Evolutionary conservation across 2,113 vertebrate genomes (phyloP), one percentile per base, ranked within the genome.

Genomic region (Shinisaurus crocodilurus): DNA sequence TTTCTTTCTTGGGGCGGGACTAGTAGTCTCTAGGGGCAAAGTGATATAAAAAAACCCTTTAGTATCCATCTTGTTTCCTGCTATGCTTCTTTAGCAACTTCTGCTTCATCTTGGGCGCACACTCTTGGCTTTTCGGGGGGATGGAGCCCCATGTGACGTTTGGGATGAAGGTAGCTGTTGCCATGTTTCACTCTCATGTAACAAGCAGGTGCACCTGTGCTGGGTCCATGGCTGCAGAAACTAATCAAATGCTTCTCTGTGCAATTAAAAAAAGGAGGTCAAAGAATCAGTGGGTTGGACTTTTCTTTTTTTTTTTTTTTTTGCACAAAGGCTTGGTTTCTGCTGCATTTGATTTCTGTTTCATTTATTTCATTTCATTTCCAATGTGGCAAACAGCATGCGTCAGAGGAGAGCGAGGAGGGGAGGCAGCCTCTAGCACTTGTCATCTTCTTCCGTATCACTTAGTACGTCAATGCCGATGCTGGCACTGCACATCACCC

Each of bases 361-460:
- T n/a, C n/a, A n/a, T 96, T 96, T 92, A 63, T 65, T 54, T 85
- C n/a, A 12, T 54, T 5, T 96, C 96, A 94, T 95, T 96, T 95
- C 93, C 88, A 82, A 92, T 91, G 93, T 92, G 96, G 96, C 94
- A n/a, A n/a, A 96, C 96, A 95, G 96, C n/a, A 97, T 97, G 97
- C 97, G 97, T 96, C 92, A 95, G 95, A 96, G 94, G 63, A 16
- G 88, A 65, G 5, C 81, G 94, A 93, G 92, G 91, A 89, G 83
- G 89, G 89, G 80, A 81, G 79, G 90, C 94, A 90, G 93, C 96
- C 93, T 97, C 97, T 98, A 99, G 98, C 99, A 99, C 93, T 97
- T 98, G 96, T 99, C 99, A 0, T 99, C 99, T 95, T 99, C 99
- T 84, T 99, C 99, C 3, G 99, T 99, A 96, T 99, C 99, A 82